Percentiles rank a stretch among this genome's conserved stretches.
Conservation (phyloP, 1,140 invertebrate genomes). For the Theocolax elegans region DNA sequence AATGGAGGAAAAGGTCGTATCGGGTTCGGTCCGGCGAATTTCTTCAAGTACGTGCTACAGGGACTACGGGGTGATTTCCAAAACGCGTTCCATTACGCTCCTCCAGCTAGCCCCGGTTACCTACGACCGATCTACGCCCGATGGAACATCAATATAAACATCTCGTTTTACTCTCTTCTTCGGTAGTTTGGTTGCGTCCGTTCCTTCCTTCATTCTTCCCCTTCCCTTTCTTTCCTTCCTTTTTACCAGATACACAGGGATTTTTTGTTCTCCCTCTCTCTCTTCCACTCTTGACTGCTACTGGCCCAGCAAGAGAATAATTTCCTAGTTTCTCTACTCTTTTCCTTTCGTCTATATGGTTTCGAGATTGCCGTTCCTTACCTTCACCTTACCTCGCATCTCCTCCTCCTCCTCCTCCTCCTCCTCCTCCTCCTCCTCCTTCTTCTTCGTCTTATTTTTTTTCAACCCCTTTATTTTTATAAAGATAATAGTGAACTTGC, state of each 20-base stretch:
- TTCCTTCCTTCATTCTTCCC: background rate
- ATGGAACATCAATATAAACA: conserved; percentile 37
- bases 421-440: too few relatives aligned
- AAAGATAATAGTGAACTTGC: background rate
- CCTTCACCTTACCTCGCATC: too few relatives aligned
- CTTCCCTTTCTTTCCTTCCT: background rate
- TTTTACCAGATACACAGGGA: too few relatives aligned
- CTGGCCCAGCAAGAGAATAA: background rate
- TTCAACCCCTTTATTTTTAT: background rate
- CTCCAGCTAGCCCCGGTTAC: background rate
- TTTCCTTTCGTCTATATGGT: too few relatives aligned
- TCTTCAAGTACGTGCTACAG: conserved; percentile 45
- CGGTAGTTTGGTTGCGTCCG: background rate
- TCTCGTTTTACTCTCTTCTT: background rate
- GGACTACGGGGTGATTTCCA: conserved; percentile 45
- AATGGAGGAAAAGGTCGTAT: background rate
- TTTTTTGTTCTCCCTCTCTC: background rate
- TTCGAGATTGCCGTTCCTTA: background rate
- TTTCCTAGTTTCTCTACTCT: too few relatives aligned
- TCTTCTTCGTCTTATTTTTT: background rate
- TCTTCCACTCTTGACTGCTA: background rate
- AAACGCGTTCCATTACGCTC: conserved; percentile 46
- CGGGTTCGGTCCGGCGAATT: conserved; percentile 31
- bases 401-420: too few relatives aligned
- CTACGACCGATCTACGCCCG: conserved; percentile 33